phyloP scores from a whole-genome alignment of 1,140 invertebrate species.

The Drosophila pectinifera region DNA sequence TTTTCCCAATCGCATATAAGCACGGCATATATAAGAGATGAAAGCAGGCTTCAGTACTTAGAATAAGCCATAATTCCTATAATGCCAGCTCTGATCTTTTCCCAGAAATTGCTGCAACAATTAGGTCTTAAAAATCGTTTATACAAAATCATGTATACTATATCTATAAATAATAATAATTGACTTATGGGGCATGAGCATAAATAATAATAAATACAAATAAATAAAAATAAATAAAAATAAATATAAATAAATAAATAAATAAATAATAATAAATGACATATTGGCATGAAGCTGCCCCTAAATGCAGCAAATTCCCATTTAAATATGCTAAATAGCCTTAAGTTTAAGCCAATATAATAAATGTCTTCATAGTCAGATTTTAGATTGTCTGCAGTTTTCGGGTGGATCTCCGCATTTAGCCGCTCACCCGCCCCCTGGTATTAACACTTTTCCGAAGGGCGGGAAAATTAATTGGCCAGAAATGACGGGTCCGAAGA shows the following conservation, averaged over 20 bases:
- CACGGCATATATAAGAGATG: neutral
- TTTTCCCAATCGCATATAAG: neutral
- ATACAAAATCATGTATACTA: too few species aligned
- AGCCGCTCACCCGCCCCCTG: constrained; percentile 2
- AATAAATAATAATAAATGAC: neutral
- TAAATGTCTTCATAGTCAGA: constrained; percentile 14
- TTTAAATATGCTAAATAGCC: neutral
- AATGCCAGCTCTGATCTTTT: neutral
- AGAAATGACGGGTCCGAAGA: constrained; percentile 24
- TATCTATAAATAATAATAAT: too few species aligned
- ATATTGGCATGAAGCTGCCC: neutral
- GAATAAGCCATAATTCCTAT: neutral
- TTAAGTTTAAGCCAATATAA: neutral
- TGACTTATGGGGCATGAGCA: too few species aligned
- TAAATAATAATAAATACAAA: too few species aligned
- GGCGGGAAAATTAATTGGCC: constrained; percentile 38
- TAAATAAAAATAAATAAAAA: too few species aligned
- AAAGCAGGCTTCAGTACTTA: neutral
- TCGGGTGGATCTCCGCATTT: constrained; percentile 3
- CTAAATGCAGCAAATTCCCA: too few species aligned
- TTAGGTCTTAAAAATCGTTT: neutral
- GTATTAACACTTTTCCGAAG: constrained; percentile 29
- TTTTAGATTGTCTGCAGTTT: constrained; percentile 14
- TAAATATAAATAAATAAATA: too few species aligned
- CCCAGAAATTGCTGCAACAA: neutral